Percentiles rank a stretch among this genome's conserved stretches.
Conservation (phyloP, 2,797 vertebrate genomes). For the Schizothorax lantsangensis region DNA sequence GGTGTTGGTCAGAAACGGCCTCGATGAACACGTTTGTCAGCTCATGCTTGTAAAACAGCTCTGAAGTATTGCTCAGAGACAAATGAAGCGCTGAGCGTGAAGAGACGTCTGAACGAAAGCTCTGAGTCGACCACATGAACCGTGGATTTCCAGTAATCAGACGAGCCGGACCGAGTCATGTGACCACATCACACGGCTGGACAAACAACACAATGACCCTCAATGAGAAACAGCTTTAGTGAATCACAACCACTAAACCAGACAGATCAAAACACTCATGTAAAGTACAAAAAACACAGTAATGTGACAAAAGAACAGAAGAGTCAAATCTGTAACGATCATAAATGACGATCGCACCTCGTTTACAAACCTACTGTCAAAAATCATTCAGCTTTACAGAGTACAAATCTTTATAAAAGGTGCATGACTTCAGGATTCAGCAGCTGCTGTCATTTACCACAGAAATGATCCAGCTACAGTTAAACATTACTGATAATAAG, state of each 20-base stretch:
- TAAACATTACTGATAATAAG: neutral
- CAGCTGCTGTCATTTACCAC: neutral
- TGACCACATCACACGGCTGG: conserved; percentile 1
- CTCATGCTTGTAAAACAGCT: conserved; percentile 41
- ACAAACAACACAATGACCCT: neutral
- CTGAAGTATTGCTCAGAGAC: conserved; percentile 43
- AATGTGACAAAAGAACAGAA: neutral
- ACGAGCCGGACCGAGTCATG: neutral
- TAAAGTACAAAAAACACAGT: neutral
- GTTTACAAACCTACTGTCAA: neutral
- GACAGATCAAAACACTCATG: neutral
- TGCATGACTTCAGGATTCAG: neutral
- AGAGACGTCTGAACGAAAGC: conserved; percentile 40
- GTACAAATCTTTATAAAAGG: neutral
- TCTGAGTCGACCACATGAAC: conserved; percentile 54
- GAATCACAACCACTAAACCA: neutral
- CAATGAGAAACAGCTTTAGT: neutral
- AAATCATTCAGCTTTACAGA: neutral
- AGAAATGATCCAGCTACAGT: neutral
- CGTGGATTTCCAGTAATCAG: conserved; percentile 58
- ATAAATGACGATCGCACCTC: neutral
- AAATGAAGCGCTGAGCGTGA: conserved; percentile 28
- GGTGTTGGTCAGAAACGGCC: neutral
- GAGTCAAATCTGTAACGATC: neutral
- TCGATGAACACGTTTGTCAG: neutral